Evolutionary conservation across 2,888 invertebrate species (phyloP), one percentile per base, ranked within the genome.

Genomic region (Hofmannophila pseudospretella): DNA sequence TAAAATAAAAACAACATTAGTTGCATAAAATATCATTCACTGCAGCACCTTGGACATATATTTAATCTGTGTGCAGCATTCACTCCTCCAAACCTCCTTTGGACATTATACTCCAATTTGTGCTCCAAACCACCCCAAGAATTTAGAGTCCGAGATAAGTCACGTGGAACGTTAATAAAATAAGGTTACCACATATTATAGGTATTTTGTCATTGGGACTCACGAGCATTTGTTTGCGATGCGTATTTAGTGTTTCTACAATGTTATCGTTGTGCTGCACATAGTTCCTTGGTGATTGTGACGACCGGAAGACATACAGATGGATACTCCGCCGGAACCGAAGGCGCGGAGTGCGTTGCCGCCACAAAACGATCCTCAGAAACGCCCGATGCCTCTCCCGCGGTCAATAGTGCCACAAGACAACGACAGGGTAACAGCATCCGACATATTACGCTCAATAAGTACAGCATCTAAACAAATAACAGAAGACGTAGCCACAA

Each of bases 401-500:
- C 80, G 90, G 38, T 81, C 77, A 19, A 77, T 71, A 45, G 42
- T 73, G 13, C 65, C 76, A 2, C 40, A 45, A n/a, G 58, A 44
- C 37, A 61, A 54, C 43, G 82, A 81, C 3, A 67, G 68, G 35
- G 67, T 73, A 4, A 56, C 74, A 19, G 75, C 88, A n/a, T 73
- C 84, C 1, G 85, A 78, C 53, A 69, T 87, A 42, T 60, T 88
- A 5, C 77, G 78, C 28, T 88, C 85, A n/a, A 74, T 89, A 27
- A 79, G 88, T 41, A 74, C 84, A 29, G 89, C 87, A 12, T 89
- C 90, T 1, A 89, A 88, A 54, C 89, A 90, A 62, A 60, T 89
- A 22, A 77, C 87, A 1, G 90, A 85, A 46, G 89, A 89, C 54
- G 86, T 90, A 10, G 88, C 88, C 1, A 75, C 75, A 16, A 87